These are phyloP conservation scores for Aurelia coerulea DNA, from an alignment of 30 jellyfish, hydroid and myxozoan genomes.

Conservation along the genomic window DNA sequence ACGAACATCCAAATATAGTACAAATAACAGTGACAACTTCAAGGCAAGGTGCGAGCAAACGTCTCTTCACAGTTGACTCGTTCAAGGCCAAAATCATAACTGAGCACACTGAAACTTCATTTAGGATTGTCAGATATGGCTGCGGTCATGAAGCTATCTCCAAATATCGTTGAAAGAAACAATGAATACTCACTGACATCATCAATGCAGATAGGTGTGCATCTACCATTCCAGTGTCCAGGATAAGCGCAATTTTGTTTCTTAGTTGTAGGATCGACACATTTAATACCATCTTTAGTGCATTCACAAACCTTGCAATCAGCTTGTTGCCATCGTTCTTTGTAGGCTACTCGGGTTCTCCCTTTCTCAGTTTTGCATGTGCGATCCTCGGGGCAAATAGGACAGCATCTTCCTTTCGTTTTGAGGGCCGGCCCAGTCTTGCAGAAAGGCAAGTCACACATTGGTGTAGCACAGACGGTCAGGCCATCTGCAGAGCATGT, in stretches of 20 bases:
- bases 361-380: conserved; percentile 60
- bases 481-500: conserved; percentile 63
- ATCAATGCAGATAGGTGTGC: conserved; percentile 58
- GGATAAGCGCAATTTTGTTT: conserved; percentile 43
- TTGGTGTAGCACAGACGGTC: conserved; percentile 79
- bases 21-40: too few species aligned
- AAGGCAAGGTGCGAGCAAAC: too few species aligned
- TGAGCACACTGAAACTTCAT: too few species aligned
- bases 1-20: too few species aligned
- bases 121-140: too few species aligned
- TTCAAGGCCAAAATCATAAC: too few species aligned
- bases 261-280: conserved; percentile 56
- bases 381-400: conserved; percentile 73
- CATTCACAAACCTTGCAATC: conserved; percentile 75
- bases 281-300: conserved; percentile 63
- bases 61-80: too few species aligned
- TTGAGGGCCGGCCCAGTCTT: conserved; percentile 63
- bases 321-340: conserved; percentile 67
- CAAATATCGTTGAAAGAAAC: not conserved
- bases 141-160: too few species aligned
- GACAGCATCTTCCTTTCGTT: conserved; percentile 83
- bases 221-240: conserved; percentile 51
- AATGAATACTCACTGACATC: conserved; percentile 13
- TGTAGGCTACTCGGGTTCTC: conserved; percentile 41
- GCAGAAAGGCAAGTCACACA: conserved; percentile 85